Conservation (phyloP, 2,888 invertebrate genomes). For the Dichetophora obliterata region DNA sequence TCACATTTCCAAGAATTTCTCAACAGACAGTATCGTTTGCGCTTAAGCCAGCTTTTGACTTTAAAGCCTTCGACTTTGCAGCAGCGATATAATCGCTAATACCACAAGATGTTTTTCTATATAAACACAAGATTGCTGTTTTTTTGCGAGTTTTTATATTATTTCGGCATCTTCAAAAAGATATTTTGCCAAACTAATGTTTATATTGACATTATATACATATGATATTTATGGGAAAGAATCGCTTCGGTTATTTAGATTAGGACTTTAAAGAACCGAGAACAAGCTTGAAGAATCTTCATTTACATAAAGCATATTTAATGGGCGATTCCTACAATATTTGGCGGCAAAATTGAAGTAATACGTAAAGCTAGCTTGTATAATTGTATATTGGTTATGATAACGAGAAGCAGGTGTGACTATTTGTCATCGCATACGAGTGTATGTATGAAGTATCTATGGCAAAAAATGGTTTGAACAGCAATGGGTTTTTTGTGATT, state of each 20-base stretch:
- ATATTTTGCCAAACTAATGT: slow-evolving; percentile 5
- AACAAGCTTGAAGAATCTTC: not conserved
- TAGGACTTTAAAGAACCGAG: not conserved
- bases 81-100: not conserved
- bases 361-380: no score
- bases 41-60: not conserved
- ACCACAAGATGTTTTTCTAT: slow-evolving; percentile 4
- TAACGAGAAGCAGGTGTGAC: no score
- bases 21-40: not conserved
- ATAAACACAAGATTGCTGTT: not conserved
- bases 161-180: not conserved
- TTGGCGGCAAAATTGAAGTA: not conserved
- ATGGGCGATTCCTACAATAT: not conserved
- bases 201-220: slow-evolving; percentile 1
- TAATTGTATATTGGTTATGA: no score
- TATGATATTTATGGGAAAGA: not conserved
- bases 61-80: not conserved
- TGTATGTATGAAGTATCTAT: no score
- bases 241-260: not conserved
- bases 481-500: no score
- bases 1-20: not conserved
- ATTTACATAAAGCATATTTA: not conserved
- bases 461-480: no score
- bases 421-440: no score
- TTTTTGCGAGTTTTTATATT: not conserved